Evolutionary conservation across 2,113 vertebrate genomes (phyloP).

Genomic region (Python bivittatus): DNA sequence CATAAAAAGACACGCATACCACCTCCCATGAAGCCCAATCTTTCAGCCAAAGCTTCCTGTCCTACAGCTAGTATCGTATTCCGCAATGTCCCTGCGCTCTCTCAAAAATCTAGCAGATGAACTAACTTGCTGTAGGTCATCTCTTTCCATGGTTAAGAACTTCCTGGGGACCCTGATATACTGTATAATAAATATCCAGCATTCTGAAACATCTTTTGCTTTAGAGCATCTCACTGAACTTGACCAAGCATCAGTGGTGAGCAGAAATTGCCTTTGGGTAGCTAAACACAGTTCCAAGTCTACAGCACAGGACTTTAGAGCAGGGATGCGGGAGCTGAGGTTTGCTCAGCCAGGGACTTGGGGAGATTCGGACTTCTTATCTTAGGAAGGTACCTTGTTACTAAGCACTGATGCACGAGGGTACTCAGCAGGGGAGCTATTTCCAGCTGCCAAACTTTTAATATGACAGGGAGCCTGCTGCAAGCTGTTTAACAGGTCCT

Average conservation of each 20-base stretch:
- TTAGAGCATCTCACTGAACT: neutral
- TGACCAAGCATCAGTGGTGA: neutral
- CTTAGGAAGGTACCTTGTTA: neutral
- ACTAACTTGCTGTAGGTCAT: neutral
- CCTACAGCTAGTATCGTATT: neutral
- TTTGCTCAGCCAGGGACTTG: too few species aligned
- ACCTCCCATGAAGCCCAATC: neutral
- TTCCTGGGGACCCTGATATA: neutral
- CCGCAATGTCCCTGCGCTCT: neutral
- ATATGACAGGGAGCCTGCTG: neutral
- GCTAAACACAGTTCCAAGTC: neutral
- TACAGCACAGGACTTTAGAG: neutral
- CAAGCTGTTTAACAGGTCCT: neutral
- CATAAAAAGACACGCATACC: neutral
- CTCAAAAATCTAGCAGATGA: neutral
- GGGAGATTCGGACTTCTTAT: accelerated
- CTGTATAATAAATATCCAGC: neutral
- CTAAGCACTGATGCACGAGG: too few species aligned
- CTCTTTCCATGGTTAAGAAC: neutral
- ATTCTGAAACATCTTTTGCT: neutral
- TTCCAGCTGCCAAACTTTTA: neutral
- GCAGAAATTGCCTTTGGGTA: neutral
- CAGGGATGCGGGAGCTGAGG: too few species aligned
- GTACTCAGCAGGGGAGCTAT: neutral
- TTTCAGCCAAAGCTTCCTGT: neutral